Evolutionary conservation across 2,113 vertebrate genomes (phyloP).

Genomic region (Macaca nemestrina): DNA sequence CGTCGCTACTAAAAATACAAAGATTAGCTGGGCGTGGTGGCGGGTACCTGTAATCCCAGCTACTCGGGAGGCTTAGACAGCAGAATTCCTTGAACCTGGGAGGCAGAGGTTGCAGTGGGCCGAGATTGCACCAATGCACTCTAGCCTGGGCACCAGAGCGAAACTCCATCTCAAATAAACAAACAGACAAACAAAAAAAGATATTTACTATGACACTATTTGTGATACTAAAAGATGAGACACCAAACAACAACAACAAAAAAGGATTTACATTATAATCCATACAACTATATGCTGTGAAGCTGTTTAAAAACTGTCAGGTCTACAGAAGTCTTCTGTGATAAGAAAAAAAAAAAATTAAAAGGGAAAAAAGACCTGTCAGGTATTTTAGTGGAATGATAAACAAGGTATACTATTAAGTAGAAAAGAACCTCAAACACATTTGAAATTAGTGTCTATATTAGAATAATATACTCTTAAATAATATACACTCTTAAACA

Average conservation of each 20-base stretch:
- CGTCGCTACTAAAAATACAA: background rate
- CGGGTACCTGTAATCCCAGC: background rate
- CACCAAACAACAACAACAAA: background rate
- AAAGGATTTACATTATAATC: background rate
- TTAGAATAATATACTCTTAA: background rate
- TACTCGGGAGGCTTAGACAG: background rate
- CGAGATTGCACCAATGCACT: background rate
- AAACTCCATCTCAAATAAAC: background rate
- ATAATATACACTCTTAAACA: background rate
- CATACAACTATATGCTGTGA: background rate
- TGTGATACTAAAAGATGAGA: slow-evolving; percentile 10
- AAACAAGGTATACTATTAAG: background rate
- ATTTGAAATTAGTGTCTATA: background rate
- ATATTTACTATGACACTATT: background rate
- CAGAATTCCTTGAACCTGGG: background rate
- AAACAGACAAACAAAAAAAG: background rate
- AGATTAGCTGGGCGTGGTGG: background rate
- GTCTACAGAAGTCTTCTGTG: background rate
- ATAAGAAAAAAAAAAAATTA: no score
- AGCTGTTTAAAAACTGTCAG: slow-evolving; percentile 30
- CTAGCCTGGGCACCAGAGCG: background rate
- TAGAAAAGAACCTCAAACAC: background rate
- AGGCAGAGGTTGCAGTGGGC: background rate
- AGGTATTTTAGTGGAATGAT: slow-evolving; percentile 11
- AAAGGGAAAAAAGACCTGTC: background rate